These are phyloP conservation scores for Pammene aurita DNA, from an alignment of 2,888 invertebrate species.

Conservation along the genomic window DNA sequence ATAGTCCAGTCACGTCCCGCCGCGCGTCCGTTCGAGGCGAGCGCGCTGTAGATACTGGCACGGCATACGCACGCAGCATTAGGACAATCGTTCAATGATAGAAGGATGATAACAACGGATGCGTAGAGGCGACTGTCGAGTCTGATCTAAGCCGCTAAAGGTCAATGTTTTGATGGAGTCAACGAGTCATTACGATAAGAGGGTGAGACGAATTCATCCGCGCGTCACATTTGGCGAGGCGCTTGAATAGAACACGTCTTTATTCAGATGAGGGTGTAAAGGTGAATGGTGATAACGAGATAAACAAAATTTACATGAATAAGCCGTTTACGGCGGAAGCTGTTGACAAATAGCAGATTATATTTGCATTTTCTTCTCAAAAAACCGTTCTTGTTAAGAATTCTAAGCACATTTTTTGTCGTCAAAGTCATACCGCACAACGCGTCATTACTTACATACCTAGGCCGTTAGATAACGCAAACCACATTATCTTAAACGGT, in stretches of 20 bases:
- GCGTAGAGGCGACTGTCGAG: slow-evolving; percentile 48
- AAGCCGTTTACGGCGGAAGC: slow-evolving; percentile 26
- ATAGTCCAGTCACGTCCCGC: slow-evolving; percentile 9
- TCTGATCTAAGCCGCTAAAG: slow-evolving; percentile 66
- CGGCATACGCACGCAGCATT: slow-evolving; percentile 37
- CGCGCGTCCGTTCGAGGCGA: slow-evolving; percentile 34
- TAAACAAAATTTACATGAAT: slow-evolving; percentile 39
- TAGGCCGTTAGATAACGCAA: slow-evolving; percentile 33
- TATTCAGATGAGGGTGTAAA: slow-evolving; percentile 27
- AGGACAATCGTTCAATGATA: slow-evolving; percentile 48
- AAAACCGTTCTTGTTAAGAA: slow-evolving; percentile 1
- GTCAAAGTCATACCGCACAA: slow-evolving; percentile 9
- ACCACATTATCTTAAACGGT: slow-evolving; percentile 40
- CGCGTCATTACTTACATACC: slow-evolving; percentile 16
- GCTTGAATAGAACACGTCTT: slow-evolving; percentile 12
- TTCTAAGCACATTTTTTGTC: slow-evolving; percentile 25
- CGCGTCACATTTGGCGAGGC: slow-evolving; percentile 32
- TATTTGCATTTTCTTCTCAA: slow-evolving; percentile 24
- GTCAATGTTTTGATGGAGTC: slow-evolving; percentile 80
- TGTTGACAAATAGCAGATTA: slow-evolving; percentile 35
- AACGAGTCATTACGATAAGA: slow-evolving; percentile 56
- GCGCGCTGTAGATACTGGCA: slow-evolving; percentile 36
- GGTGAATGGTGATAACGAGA: slow-evolving; percentile 36
- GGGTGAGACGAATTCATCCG: slow-evolving; percentile 35
- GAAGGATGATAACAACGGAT: slow-evolving; percentile 57